These are phyloP conservation scores for Carterocephalus palaemon DNA, from an alignment of 2,888 invertebrate genomes.

Conservation along the genomic window DNA sequence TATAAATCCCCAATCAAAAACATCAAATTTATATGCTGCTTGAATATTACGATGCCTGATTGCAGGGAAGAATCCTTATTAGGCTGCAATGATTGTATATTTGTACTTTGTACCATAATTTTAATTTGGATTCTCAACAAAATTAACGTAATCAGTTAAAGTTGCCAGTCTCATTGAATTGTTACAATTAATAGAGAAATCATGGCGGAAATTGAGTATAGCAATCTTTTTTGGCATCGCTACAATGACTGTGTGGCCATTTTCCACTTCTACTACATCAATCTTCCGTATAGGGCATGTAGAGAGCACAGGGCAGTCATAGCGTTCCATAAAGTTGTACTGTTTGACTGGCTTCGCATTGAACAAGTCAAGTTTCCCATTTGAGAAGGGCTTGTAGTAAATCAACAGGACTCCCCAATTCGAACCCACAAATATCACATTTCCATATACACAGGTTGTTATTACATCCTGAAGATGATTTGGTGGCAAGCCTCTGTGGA, in stretches of 20 bases:
- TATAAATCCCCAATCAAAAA: too few relatives aligned
- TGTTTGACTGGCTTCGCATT: constrained; percentile 50
- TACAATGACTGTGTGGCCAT: constrained; percentile 55
- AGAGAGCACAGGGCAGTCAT: constrained; percentile 51
- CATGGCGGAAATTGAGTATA: constrained; percentile 49
- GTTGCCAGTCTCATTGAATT: constrained; percentile 24
- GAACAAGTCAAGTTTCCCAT: constrained; percentile 52
- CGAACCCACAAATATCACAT: constrained; percentile 57
- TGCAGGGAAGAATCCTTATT: background rate
- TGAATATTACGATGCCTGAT: background rate
- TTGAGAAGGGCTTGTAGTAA: constrained; percentile 50
- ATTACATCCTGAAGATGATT: constrained; percentile 51
- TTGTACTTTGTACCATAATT: background rate
- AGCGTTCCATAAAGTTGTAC: constrained; percentile 54
- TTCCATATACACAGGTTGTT: constrained; percentile 50
- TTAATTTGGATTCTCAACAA: background rate
- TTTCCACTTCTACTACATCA: constrained; percentile 51
- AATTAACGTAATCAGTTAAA: background rate
- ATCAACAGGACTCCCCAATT: constrained; percentile 56
- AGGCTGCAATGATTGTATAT: background rate
- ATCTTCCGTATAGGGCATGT: constrained; percentile 55
- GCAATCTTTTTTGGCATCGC: constrained; percentile 66
- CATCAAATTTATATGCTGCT: background rate
- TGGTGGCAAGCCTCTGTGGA: constrained; percentile 45
- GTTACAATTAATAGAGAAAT: constrained; percentile 39